phyloP scores from a whole-genome alignment of 1,140 invertebrate species.

The Macrobrachium rosenbergii region DNA sequence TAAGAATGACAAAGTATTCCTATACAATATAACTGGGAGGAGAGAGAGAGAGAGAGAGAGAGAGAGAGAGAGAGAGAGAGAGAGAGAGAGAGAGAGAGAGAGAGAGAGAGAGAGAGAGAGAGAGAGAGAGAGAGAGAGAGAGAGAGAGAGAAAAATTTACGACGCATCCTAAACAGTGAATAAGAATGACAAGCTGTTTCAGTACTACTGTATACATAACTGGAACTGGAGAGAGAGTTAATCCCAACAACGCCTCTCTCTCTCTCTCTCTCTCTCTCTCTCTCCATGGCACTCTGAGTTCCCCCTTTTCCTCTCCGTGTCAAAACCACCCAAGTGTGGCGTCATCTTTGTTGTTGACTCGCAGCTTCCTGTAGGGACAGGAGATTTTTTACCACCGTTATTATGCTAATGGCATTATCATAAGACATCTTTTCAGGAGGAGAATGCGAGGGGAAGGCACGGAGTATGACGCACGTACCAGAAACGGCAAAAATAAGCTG shows the following conservation, averaged over 20 bases:
- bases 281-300: background rate
- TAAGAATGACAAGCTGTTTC: background rate
- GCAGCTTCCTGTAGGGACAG: background rate
- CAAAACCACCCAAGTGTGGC: background rate
- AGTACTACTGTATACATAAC: constrained; percentile 7
- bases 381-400: background rate
- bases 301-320: background rate
- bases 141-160: background rate
- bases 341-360: constrained; percentile 30
- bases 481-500: too few relatives aligned
- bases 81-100: background rate
- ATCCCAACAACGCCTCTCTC: background rate
- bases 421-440: background rate
- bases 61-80: background rate
- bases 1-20: too few relatives aligned
- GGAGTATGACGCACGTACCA: background rate
- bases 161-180: too few relatives aligned
- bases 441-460: background rate
- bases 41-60: constrained; percentile 3
- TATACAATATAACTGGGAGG: too few relatives aligned
- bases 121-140: background rate
- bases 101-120: background rate
- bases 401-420: constrained; percentile 23
- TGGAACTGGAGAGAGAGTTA: background rate
- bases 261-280: constrained; percentile 14